A percentile compares a stretch with the other conserved stretches of the same genome.
phyloP scores from a whole-genome alignment of 2,113 vertebrate species.

The Riparia riparia region DNA sequence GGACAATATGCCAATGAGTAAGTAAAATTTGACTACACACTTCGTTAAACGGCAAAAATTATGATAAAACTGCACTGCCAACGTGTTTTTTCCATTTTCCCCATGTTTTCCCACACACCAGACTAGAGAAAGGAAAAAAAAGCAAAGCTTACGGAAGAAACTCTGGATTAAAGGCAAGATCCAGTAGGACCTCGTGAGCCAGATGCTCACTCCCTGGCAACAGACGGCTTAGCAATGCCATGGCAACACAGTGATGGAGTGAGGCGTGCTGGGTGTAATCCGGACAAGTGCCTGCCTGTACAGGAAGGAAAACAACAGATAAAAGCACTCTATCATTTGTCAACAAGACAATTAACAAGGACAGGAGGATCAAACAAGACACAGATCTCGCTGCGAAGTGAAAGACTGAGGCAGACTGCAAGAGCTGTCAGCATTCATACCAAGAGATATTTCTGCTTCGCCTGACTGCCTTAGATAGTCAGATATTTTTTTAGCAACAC shows the following conservation, averaged over 20 bases:
- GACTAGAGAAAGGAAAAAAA: neutral
- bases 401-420: neutral
- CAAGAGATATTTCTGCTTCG: neutral
- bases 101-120: neutral
- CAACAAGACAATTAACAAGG: neutral
- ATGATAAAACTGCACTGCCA: neutral
- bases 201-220: conserved; percentile 92
- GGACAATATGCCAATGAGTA: neutral
- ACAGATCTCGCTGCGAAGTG: accelerated
- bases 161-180: conserved; percentile 86
- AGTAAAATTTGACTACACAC: neutral
- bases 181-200: conserved; percentile 84
- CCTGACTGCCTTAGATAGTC: neutral
- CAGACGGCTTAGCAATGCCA: conserved; percentile 86
- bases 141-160: conserved; percentile 89
- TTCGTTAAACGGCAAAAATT: neutral
- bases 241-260: conserved; percentile 85
- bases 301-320: conserved; percentile 36
- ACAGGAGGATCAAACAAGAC: neutral
- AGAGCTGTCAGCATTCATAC: neutral
- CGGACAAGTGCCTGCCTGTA: conserved; percentile 78
- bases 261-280: conserved; percentile 76
- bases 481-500: neutral
- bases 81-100: neutral
- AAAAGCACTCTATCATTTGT: neutral